These are phyloP conservation scores for Brachionus rubens DNA, from an alignment of 1,140 invertebrate genomes.

Conservation along the genomic window DNA sequence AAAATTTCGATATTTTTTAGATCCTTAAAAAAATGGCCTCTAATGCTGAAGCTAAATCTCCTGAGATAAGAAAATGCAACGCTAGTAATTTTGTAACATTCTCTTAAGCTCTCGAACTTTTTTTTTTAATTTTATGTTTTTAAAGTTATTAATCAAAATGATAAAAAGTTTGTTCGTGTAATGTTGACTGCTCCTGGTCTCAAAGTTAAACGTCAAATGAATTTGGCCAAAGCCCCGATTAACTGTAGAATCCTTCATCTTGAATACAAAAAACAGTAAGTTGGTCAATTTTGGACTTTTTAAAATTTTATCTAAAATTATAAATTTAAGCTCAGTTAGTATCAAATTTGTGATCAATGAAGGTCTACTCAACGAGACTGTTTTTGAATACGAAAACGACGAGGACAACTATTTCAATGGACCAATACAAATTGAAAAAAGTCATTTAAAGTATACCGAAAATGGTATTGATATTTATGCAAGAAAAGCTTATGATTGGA, in stretches of 20 bases:
- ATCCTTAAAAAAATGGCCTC: constrained; percentile 32
- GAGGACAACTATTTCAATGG: constrained; percentile 22
- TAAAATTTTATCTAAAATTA: neutral
- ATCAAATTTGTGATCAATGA: constrained; percentile 36
- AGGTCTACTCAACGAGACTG: neutral
- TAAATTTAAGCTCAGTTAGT: neutral
- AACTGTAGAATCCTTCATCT: neutral
- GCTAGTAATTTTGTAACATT: neutral
- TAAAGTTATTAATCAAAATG: constrained; percentile 40
- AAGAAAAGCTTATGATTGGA: constrained; percentile 21
- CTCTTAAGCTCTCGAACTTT: neutral
- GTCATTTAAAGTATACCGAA: constrained; percentile 11
- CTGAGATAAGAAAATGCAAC: neutral
- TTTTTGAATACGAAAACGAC: neutral
- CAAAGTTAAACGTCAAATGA: constrained; percentile 2
- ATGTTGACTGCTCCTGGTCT: constrained; percentile 5
- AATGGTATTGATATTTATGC: constrained; percentile 39
- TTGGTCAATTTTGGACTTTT: neutral
- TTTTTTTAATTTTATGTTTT: neutral
- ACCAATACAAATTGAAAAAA: constrained; percentile 29
- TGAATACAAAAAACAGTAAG: constrained; percentile 27
- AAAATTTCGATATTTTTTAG: too few relatives aligned
- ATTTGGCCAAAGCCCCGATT: neutral
- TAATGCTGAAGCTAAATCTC: neutral
- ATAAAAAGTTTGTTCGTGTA: constrained; percentile 23